Conservation (phyloP, 2,113 vertebrate species). For the Gasterosteus nipponicus region DNA sequence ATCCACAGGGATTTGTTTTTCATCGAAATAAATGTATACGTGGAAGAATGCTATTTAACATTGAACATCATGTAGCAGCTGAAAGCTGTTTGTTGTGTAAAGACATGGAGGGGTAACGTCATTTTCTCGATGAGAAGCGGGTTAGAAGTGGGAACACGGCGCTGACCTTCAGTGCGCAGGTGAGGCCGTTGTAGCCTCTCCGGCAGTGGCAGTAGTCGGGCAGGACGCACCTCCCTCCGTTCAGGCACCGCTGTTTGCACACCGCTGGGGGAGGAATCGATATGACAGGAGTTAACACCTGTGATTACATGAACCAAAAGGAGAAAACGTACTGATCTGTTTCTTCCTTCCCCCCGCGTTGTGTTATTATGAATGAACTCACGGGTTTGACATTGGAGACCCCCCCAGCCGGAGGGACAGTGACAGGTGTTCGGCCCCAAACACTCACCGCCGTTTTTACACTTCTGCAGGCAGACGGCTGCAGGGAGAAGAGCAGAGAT, state of each 20-base stretch:
- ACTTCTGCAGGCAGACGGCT: slow-evolving; percentile 92
- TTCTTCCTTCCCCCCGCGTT: not conserved
- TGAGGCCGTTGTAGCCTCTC: slow-evolving; percentile 83
- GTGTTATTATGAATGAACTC: slow-evolving; percentile 65
- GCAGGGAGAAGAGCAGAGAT: slow-evolving; percentile 14
- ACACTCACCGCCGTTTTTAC: slow-evolving; percentile 89
- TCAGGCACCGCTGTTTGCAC: slow-evolving; percentile 86
- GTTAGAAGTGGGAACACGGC: not conserved
- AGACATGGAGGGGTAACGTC: not conserved
- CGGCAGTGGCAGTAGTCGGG: slow-evolving; percentile 88
- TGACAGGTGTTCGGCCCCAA: slow-evolving; percentile 85
- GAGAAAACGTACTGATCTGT: too few relatives aligned
- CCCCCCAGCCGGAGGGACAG: slow-evolving; percentile 87
- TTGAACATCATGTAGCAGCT: not conserved
- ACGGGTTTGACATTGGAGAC: slow-evolving; percentile 88
- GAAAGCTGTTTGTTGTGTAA: not conserved
- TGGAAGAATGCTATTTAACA: not conserved
- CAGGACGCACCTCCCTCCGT: slow-evolving; percentile 86
- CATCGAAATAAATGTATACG: not conserved
- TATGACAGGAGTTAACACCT: not conserved
- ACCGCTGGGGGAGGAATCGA: slow-evolving; percentile 78
- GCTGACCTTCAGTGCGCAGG: slow-evolving; percentile 83
- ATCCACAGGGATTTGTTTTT: not conserved
- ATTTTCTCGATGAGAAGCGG: not conserved
- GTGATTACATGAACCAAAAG: not conserved